Conservation (phyloP, 2,888 invertebrate genomes). For the Antitype chi region DNA sequence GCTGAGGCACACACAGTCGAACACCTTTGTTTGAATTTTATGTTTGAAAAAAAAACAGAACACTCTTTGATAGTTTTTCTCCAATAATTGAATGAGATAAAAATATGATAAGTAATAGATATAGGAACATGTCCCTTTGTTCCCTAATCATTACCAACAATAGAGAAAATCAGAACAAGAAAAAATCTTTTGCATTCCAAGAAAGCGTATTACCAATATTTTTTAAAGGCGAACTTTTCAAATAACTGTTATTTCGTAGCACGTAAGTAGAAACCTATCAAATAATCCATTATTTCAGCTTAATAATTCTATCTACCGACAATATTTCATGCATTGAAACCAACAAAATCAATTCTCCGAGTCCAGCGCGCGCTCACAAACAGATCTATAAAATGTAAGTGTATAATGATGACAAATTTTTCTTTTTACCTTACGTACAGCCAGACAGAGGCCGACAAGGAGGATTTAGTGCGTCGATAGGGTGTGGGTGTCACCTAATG, state of each 20-base stretch:
- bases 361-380: slow-evolving; percentile 39
- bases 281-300: slow-evolving; percentile 12
- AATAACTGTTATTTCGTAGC: neutral
- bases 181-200: neutral
- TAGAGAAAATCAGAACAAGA: neutral
- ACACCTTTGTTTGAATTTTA: neutral
- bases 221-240: neutral
- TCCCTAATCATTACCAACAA: neutral
- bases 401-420: slow-evolving; percentile 64
- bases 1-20: neutral
- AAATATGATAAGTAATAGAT: neutral
- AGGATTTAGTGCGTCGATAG: slow-evolving; percentile 89
- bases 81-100: neutral
- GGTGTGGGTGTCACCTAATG: slow-evolving; percentile 90
- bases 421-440: slow-evolving; percentile 78
- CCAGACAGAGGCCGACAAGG: slow-evolving; percentile 85
- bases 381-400: slow-evolving; percentile 58
- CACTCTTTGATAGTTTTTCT: neutral
- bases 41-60: neutral
- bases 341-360: slow-evolving; percentile 44
- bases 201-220: neutral
- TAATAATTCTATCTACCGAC: slow-evolving; percentile 9
- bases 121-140: neutral
- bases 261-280: neutral
- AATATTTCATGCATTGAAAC: slow-evolving; percentile 34